Base-by-base conservation (phyloP, 2,797 vertebrate species). In the Margarornis squamiger region DNA sequence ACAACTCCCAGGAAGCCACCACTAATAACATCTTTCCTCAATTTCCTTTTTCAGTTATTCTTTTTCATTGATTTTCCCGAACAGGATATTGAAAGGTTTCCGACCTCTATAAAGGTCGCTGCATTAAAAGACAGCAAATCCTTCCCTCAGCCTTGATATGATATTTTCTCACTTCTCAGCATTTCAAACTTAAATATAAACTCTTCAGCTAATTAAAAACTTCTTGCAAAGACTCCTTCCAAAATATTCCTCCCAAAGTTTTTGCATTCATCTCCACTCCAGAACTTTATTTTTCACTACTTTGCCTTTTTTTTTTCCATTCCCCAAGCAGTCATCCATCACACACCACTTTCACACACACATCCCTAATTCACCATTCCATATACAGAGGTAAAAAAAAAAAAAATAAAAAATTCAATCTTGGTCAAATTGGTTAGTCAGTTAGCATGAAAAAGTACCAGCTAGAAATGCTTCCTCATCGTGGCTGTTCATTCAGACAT, bases 31-130 rank as follows among this genome's bases (percentile, higher is more conserved):
- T 55, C 63, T 90, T 84, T 45, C 87, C 79, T 71, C 78, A 49
- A 84, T 94, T 92, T 92, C 91, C 88, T 90, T 88, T 62, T 65
- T 14, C 21, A 48, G 43, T 52, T 81, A 85, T 89, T 52, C n/a
- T 41, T 77, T 87, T 72, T 59, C 62, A 61, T 90, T 91, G 55
- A 39, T 76, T 91, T 41, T 77, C 41, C 55, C 82, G 52, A 92
- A 61, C 82, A 93, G 90, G 85, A 88, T 92, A 88, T 86, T 91
- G 91, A 80, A 82, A 95, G 57, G 38, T 83, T 95, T 91, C 78
- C 86, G 71, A 93, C 86, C 81, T 74, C 51, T 48, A 30, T 16
- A 63, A 66, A 91, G 74, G 79, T 78, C 71, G 67, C 3, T 73
- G 49, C 59, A 59, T 73, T 80, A 76, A 67, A 23, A 87, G 67